These are phyloP conservation scores for Tapera naevia DNA, from an alignment of 2,797 vertebrate genomes.

Conservation along the genomic window DNA sequence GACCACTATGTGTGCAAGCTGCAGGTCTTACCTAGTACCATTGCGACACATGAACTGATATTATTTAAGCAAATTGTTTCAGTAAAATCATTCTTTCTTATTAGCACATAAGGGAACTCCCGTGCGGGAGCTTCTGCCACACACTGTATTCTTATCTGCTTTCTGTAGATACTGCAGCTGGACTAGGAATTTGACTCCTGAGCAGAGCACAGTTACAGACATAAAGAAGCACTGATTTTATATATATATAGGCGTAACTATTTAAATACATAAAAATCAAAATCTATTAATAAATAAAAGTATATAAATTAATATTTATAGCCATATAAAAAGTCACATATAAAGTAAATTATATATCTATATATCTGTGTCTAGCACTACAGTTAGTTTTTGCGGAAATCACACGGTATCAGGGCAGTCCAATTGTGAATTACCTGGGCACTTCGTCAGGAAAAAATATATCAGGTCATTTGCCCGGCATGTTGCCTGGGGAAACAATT, in stretches of 20 bases:
- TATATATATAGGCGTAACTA: background rate
- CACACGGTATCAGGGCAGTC: background rate
- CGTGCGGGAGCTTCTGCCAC: background rate
- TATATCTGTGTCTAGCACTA: background rate
- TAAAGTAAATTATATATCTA: background rate
- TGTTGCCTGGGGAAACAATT: background rate
- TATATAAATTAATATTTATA: background rate
- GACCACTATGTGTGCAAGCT: background rate
- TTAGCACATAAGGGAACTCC: background rate
- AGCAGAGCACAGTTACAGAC: background rate
- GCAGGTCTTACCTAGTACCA: background rate
- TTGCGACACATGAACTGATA: background rate
- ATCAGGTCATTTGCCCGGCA: accelerated
- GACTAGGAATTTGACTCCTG: background rate
- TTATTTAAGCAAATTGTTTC: background rate
- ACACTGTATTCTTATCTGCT: background rate
- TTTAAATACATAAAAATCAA: background rate
- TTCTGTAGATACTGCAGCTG: background rate
- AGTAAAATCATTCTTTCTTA: background rate
- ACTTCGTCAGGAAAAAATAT: background rate
- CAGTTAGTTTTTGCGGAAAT: background rate
- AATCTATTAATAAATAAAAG: background rate
- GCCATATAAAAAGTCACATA: background rate
- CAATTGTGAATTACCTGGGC: background rate
- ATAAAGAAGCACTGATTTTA: background rate